These are phyloP conservation scores for Gephyroberyx darwinii DNA, from an alignment of 2,797 vertebrate genomes.

Conservation along the genomic window DNA sequence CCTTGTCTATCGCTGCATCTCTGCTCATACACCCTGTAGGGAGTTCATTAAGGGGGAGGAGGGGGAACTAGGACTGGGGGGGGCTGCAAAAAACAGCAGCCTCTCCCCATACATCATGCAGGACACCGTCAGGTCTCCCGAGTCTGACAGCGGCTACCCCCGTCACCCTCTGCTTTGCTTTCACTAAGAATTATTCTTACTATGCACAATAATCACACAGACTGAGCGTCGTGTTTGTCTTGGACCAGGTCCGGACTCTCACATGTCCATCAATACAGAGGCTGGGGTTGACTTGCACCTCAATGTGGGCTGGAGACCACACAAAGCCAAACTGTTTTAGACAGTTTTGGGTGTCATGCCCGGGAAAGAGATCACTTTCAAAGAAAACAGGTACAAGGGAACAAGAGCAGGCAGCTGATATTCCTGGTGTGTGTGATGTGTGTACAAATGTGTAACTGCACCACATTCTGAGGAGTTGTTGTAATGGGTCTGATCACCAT, in stretches of 20 bases:
- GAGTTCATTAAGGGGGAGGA: slow-evolving; percentile 59
- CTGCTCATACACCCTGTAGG: slow-evolving; percentile 55
- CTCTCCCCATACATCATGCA: slow-evolving; percentile 47
- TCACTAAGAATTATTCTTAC: slow-evolving; percentile 57
- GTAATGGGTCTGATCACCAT: slow-evolving; percentile 30
- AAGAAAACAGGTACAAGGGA: slow-evolving; percentile 51
- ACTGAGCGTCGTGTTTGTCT: slow-evolving; percentile 61
- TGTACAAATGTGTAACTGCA: slow-evolving; percentile 23
- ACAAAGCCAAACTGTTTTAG: slow-evolving; percentile 41
- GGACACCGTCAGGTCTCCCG: slow-evolving; percentile 37
- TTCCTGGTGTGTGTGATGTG: slow-evolving; percentile 6
- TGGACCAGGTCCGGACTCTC: slow-evolving; percentile 54
- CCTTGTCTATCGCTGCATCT: slow-evolving; percentile 60
- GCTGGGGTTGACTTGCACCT: slow-evolving; percentile 24
- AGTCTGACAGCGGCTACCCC: slow-evolving; percentile 56
- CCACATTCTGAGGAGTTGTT: slow-evolving; percentile 7
- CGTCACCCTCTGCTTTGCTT: slow-evolving; percentile 46
- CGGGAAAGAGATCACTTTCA: slow-evolving; percentile 46
- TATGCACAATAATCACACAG: slow-evolving; percentile 58
- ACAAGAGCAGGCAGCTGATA: background rate
- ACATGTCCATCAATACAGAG: slow-evolving; percentile 51
- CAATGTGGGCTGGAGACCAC: slow-evolving; percentile 45
- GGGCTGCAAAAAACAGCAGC: slow-evolving; percentile 46
- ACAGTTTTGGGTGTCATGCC: slow-evolving; percentile 28
- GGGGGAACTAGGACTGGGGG: too few species aligned